Conservation (phyloP, 2,113 vertebrate species). For the Rhombomys opimus region DNA sequence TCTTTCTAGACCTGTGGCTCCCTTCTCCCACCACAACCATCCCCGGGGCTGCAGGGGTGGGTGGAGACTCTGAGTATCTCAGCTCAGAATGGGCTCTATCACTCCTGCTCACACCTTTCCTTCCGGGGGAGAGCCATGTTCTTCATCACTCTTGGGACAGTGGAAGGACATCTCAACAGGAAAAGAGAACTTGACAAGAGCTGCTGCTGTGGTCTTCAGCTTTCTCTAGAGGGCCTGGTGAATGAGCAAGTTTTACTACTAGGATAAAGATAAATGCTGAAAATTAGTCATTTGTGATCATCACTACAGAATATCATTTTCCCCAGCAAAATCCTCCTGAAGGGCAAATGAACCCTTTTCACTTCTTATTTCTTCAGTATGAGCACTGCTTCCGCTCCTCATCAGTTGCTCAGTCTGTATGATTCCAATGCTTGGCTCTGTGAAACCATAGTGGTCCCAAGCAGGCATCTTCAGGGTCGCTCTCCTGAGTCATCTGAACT, state of each 20-base stretch:
- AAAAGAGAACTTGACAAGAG: rapidly evolving
- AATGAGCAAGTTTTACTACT: background rate
- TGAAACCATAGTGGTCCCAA: constrained; percentile 14
- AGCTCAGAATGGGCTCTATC: background rate
- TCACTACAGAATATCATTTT: background rate
- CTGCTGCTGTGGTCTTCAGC: rapidly evolving
- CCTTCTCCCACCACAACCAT: rapidly evolving
- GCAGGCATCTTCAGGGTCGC: background rate
- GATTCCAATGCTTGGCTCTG: constrained; percentile 32
- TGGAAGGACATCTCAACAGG: background rate
- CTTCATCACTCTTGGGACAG: too few species aligned
- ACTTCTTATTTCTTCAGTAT: background rate
- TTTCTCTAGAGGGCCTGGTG: rapidly evolving
- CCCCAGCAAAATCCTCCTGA: background rate
- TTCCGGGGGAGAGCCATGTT: background rate
- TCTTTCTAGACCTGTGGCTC: background rate
- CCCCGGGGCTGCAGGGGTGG: rapidly evolving
- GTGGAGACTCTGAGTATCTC: background rate
- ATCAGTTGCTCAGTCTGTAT: background rate
- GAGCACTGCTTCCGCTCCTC: background rate
- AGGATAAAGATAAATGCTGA: background rate
- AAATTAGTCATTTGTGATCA: background rate
- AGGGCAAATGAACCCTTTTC: rapidly evolving
- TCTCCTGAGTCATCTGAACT: constrained; percentile 31
- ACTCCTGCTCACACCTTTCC: background rate